Evolutionary conservation across 2,888 invertebrate genomes (phyloP).

Genomic region (Punctoribates punctum): DNA sequence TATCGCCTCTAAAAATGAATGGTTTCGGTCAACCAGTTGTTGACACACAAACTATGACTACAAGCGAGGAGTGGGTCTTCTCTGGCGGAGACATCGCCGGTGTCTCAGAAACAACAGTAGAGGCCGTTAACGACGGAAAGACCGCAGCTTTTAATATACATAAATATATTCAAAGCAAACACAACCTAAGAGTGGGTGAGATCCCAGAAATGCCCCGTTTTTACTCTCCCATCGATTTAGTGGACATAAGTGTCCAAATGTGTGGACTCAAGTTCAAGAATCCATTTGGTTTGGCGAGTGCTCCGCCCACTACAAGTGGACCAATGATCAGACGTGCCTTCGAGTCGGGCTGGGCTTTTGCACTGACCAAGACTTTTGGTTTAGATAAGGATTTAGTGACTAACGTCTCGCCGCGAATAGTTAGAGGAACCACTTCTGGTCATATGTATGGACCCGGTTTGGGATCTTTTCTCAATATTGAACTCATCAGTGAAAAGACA

Average conservation of each 20-base stretch:
- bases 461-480: conserved; percentile 93
- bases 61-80: conserved; percentile 73
- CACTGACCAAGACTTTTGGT: conserved; percentile 94
- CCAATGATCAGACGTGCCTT: conserved; percentile 94
- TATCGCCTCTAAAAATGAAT: conserved; percentile 72
- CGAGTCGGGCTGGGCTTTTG: conserved; percentile 94
- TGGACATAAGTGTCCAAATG: conserved; percentile 86
- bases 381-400: conserved; percentile 94
- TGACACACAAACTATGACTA: conserved; percentile 71
- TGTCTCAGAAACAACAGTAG: conserved; percentile 92
- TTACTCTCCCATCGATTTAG: conserved; percentile 84
- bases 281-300: conserved; percentile 95
- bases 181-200: not conserved
- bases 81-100: conserved; percentile 94
- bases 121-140: conserved; percentile 97
- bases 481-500: conserved; percentile 94
- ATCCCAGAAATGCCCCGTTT: conserved; percentile 71
- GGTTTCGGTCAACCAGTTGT: conserved; percentile 76
- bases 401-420: conserved; percentile 94
- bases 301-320: conserved; percentile 88
- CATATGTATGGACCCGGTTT: conserved; percentile 92
- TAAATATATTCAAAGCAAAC: conserved; percentile 72
- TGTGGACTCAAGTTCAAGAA: conserved; percentile 92
- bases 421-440: conserved; percentile 87
- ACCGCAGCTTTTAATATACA: conserved; percentile 95